Percentiles rank a stretch among this genome's conserved stretches.
Conservation (phyloP, 1,140 invertebrate species). For the Parapsyche elsis region DNA sequence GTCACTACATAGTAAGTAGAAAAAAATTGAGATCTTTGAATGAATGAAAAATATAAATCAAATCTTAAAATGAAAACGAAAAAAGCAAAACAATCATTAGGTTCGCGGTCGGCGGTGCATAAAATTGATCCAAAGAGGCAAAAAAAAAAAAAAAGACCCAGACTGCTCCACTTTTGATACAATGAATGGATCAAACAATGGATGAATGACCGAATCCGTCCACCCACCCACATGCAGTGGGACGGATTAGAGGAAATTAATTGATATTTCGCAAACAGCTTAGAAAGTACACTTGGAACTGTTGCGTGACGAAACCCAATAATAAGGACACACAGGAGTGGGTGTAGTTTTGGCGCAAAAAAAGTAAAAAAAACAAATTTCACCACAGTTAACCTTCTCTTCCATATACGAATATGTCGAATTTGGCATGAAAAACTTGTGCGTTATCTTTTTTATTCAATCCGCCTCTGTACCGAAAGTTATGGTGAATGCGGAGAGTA, state of each 20-base stretch:
- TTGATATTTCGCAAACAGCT: neutral
- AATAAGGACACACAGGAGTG: neutral
- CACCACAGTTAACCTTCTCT: neutral
- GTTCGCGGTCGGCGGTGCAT: neutral
- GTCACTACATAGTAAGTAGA: too few relatives aligned
- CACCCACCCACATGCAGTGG: neutral
- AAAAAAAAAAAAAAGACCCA: neutral
- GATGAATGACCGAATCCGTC: conserved; percentile 38
- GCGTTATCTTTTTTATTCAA: neutral
- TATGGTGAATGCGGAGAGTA: neutral
- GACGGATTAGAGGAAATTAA: neutral
- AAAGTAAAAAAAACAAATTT: neutral
- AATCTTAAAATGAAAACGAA: neutral
- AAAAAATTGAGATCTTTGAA: neutral
- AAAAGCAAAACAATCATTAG: neutral
- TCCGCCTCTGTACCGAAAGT: neutral
- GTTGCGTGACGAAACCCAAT: neutral
- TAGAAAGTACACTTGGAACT: neutral
- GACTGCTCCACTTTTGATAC: conserved; percentile 27
- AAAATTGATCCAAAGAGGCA: neutral
- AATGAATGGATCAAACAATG: conserved; percentile 34
- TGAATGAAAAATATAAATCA: neutral
- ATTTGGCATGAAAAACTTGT: neutral
- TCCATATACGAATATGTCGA: neutral
- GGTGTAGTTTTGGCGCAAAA: neutral